These are phyloP conservation scores for Pempheris klunzingeri DNA, from an alignment of 2,797 vertebrate genomes.

Conservation along the genomic window DNA sequence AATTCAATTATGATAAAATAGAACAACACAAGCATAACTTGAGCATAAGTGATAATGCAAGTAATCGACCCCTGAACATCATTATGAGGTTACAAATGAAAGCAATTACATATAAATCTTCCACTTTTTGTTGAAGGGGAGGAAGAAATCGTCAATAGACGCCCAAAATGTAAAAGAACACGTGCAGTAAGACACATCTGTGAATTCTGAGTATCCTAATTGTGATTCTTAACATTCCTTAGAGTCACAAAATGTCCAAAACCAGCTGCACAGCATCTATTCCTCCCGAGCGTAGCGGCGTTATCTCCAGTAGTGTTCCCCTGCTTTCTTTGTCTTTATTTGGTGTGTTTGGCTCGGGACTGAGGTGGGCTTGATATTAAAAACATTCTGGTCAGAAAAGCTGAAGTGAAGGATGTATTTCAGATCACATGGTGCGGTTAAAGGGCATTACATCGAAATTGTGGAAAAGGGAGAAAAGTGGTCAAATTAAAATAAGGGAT, in stretches of 20 bases:
- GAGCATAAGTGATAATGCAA: neutral
- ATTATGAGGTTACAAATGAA: neutral
- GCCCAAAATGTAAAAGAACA: neutral
- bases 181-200: neutral
- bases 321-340: conserved; percentile 60
- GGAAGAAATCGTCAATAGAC: neutral
- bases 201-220: neutral
- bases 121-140: neutral
- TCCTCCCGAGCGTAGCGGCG: conserved; percentile 1
- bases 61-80: too few relatives aligned
- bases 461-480: too few relatives aligned
- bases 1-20: neutral
- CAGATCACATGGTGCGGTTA: neutral
- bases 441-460: too few relatives aligned
- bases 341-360: conserved; percentile 50
- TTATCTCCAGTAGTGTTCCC: conserved; percentile 43
- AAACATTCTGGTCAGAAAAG: conserved; percentile 22
- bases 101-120: neutral
- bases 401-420: conserved; percentile 6
- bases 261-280: conserved; percentile 42
- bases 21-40: neutral
- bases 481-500: neutral
- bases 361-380: conserved; percentile 32
- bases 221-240: conserved; percentile 18
- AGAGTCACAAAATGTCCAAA: neutral